phyloP scores from a whole-genome alignment of 2,888 invertebrate species.

The Catocala fraxini region DNA sequence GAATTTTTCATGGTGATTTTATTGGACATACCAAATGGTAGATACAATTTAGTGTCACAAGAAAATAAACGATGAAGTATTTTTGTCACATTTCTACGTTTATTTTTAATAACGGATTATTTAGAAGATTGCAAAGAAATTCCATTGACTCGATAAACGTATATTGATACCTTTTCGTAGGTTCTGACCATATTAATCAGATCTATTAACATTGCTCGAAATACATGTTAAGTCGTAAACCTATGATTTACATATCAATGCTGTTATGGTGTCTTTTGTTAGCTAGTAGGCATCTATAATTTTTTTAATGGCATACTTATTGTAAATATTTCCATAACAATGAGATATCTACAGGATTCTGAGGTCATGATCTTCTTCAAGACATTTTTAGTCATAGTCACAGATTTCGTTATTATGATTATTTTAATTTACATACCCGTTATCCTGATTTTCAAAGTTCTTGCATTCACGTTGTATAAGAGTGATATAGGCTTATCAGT shows the following conservation, averaged over 20 bases:
- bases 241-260: constrained; percentile 32
- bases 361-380: not conserved
- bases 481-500: not conserved
- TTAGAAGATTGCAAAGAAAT: not conserved
- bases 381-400: too few species aligned
- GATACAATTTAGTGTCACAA: constrained; percentile 1
- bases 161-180: too few species aligned
- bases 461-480: too few species aligned
- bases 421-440: too few species aligned
- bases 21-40: constrained; percentile 9
- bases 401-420: too few species aligned
- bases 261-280: constrained; percentile 28
- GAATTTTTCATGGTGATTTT: constrained; percentile 34
- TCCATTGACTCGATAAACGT: too few species aligned
- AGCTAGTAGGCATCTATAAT: constrained; percentile 20
- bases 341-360: constrained; percentile 17
- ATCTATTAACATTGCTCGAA: constrained; percentile 20
- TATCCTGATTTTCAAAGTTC: too few species aligned
- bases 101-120: constrained; percentile 11
- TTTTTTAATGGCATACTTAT: constrained; percentile 22
- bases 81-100: constrained; percentile 8
- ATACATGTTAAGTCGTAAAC: constrained; percentile 24
- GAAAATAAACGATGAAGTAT: constrained; percentile 25
- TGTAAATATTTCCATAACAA: constrained; percentile 28
- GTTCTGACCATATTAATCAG: constrained; percentile 18